Evolutionary conservation across 1,140 invertebrate species (phyloP).

Genomic region (Pseudobourletiella spinata): DNA sequence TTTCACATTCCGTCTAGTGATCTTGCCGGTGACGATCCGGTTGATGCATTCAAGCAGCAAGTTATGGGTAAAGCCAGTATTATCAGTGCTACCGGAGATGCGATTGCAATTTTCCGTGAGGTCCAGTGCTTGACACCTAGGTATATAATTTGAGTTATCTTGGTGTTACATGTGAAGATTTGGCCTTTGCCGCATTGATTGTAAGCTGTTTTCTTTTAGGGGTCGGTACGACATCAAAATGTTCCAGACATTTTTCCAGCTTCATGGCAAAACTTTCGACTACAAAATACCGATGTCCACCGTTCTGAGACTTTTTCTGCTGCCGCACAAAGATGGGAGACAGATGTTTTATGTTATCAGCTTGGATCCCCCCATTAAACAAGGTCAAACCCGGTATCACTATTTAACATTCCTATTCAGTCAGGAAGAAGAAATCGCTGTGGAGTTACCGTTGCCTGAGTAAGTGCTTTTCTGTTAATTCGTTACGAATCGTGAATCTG

Average conservation of each 20-base stretch:
- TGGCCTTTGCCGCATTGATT: not conserved
- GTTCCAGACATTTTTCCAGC: conserved; percentile 92
- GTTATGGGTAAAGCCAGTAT: conserved; percentile 96
- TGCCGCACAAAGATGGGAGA: conserved; percentile 95
- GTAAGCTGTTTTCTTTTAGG: conserved; percentile 50
- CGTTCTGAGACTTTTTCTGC: conserved; percentile 82
- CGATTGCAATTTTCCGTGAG: conserved; percentile 92
- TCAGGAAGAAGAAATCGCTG: conserved; percentile 78
- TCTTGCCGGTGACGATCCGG: conserved; percentile 75
- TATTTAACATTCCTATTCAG: conserved; percentile 91
- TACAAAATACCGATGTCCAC: conserved; percentile 98
- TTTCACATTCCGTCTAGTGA: conserved; percentile 91
- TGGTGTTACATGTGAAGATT: not conserved
- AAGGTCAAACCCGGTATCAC: conserved; percentile 95
- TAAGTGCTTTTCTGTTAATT: conserved; percentile 45
- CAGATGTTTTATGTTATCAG: conserved; percentile 98
- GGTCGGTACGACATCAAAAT: conserved; percentile 99
- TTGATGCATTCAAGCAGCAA: conserved; percentile 89
- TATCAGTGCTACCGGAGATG: conserved; percentile 93
- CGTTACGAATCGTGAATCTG: too few species aligned
- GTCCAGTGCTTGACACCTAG: conserved; percentile 96
- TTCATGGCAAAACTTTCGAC: conserved; percentile 99
- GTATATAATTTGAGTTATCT: conserved; percentile 42
- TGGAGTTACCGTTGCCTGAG: conserved; percentile 86
- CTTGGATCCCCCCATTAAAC: conserved; percentile 97